Conservation (phyloP, 2,113 vertebrate species). For the Cottus gobio region DNA sequence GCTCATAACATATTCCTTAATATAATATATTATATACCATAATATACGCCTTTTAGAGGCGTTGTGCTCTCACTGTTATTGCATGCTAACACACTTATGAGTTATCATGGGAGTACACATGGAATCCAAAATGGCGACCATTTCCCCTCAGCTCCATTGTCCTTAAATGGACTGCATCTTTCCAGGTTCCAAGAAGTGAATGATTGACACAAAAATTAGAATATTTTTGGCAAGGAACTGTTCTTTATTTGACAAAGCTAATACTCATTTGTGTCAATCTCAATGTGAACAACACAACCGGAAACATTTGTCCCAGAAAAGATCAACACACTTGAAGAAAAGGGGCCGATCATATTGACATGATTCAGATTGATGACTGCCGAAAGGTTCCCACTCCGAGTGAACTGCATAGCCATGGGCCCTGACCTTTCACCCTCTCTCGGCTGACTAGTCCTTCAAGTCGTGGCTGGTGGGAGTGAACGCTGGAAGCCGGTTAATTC, state of each 20-base stretch:
- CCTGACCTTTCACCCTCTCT: conserved; percentile 39
- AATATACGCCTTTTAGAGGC: neutral
- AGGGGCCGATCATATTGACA: no score
- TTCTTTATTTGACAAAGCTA: neutral
- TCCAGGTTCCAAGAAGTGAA: no score
- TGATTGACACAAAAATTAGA: no score
- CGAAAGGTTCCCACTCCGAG: neutral
- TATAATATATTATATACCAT: no score
- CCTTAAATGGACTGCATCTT: no score
- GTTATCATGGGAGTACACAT: neutral
- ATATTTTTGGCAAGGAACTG: no score
- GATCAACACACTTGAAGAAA: neutral
- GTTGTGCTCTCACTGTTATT: neutral
- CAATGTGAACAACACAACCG: neutral
- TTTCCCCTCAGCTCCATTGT: no score
- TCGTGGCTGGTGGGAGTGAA: conserved; percentile 9
- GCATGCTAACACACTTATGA: neutral
- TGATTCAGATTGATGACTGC: neutral
- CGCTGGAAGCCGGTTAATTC: conserved; percentile 10
- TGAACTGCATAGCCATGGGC: neutral
- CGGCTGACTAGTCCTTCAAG: conserved; percentile 34
- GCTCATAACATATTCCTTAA: neutral
- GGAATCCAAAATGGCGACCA: no score
- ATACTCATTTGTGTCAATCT: neutral
- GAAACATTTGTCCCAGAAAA: neutral